phyloP scores from a whole-genome alignment of 2,888 invertebrate genomes.

The Choristoneura rosaceana region DNA sequence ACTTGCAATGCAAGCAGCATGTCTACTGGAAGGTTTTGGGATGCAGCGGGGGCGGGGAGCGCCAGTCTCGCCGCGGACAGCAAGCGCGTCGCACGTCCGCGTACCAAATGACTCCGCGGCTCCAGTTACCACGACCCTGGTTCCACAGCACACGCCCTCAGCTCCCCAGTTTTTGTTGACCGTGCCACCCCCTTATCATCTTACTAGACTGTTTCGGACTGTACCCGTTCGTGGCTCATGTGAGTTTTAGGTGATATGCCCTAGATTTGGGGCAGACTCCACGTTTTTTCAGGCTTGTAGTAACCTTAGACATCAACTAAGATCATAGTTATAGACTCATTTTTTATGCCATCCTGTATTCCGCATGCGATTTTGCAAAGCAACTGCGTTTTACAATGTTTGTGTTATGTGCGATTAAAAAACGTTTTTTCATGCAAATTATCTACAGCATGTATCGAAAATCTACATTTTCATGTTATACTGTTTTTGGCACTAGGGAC shows the following conservation, averaged over 20 bases:
- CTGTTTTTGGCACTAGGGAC: conserved; percentile 56
- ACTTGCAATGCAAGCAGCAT: conserved; percentile 1
- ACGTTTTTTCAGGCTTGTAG: conserved; percentile 50
- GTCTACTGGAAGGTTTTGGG: conserved; percentile 64
- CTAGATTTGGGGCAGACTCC: conserved; percentile 65
- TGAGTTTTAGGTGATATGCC: conserved; percentile 78
- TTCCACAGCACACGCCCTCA: conserved; percentile 52
- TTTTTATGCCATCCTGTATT: conserved; percentile 56
- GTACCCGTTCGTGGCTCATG: conserved; percentile 78
- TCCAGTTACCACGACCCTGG: conserved; percentile 63
- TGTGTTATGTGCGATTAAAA: conserved; percentile 25
- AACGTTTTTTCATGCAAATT: too few relatives aligned
- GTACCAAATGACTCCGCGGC: conserved; percentile 76
- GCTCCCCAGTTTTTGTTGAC: conserved; percentile 68
- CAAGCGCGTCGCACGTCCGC: conserved; percentile 64
- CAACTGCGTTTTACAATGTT: conserved; percentile 53
- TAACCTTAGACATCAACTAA: conserved; percentile 51
- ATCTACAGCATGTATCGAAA: neutral
- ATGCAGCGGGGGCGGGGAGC: conserved; percentile 68
- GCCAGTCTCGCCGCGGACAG: conserved; percentile 69
- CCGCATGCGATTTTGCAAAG: conserved; percentile 63
- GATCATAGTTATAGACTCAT: conserved; percentile 48
- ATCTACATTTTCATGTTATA: conserved; percentile 63
- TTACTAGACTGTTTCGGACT: conserved; percentile 69
- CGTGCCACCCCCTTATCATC: conserved; percentile 62